phyloP scores from a whole-genome alignment of 1,140 invertebrate species.

The Meteorus sp. region DNA sequence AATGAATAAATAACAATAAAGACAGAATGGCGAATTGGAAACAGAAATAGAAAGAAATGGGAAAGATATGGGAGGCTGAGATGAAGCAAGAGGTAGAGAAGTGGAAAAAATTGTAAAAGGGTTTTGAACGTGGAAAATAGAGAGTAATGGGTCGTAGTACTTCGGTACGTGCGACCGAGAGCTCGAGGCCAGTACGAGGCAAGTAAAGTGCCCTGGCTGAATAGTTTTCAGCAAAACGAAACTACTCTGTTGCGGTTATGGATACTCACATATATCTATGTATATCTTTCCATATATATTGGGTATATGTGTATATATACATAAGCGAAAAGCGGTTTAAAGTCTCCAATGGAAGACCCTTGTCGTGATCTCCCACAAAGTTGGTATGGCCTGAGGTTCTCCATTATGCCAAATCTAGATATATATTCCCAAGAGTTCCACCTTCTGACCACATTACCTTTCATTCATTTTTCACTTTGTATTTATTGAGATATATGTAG shows the following conservation, averaged over 20 bases:
- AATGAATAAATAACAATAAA: neutral
- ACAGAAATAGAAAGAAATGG: neutral
- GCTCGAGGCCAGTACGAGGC: conserved; percentile 8
- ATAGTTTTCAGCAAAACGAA: conserved; percentile 17
- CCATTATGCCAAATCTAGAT: conserved; percentile 10
- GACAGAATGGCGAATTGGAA: neutral
- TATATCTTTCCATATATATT: neutral
- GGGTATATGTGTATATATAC: neutral
- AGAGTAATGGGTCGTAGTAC: conserved; percentile 21
- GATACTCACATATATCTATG: too few species aligned
- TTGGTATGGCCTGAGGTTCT: neutral
- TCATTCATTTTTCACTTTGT: neutral
- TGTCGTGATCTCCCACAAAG: conserved; percentile 16
- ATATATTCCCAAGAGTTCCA: neutral
- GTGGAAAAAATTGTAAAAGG: conserved; percentile 3
- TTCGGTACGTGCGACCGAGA: conserved; percentile 13
- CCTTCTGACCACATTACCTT: conserved; percentile 2
- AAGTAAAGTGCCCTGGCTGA: conserved; percentile 12
- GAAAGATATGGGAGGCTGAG: neutral
- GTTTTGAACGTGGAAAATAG: conserved; percentile 13
- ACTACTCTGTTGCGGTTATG: neutral
- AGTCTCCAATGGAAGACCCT: conserved; percentile 21
- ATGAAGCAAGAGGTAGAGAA: neutral
- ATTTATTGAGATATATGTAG: too few species aligned
- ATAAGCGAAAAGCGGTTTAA: conserved; percentile 2